Conservation (phyloP, 1,140 invertebrate species). For the Drosophila gunungcola region DNA sequence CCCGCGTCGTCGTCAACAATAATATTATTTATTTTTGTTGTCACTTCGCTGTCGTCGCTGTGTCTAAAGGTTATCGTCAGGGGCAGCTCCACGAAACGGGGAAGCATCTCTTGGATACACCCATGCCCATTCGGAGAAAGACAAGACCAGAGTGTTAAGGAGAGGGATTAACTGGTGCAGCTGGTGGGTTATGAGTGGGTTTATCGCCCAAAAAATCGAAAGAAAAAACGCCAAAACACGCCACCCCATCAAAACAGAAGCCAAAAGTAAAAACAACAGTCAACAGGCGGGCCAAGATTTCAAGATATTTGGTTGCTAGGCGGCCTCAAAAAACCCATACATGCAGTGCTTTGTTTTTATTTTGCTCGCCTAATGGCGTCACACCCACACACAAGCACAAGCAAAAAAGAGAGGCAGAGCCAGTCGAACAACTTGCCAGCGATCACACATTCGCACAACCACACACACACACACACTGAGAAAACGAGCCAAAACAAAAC, state of each 20-base stretch:
- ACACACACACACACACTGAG: conserved; percentile 28
- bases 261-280: conserved; percentile 63
- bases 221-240: conserved; percentile 52
- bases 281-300: conserved; percentile 48
- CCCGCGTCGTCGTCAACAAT: conserved; percentile 63
- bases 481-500: conserved; percentile 77
- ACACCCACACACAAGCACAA: conserved; percentile 5
- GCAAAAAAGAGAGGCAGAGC: conserved; percentile 37
- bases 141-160: not conserved
- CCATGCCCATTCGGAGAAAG: not conserved
- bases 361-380: conserved; percentile 25
- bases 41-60: conserved; percentile 18
- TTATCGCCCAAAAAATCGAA: conserved; percentile 4
- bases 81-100: conserved; percentile 11
- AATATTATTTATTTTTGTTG: conserved; percentile 49
- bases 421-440: conserved; percentile 57
- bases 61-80: conserved; percentile 66
- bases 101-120: conserved; percentile 36
- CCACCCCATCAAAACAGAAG: conserved; percentile 77
- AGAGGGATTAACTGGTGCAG: conserved; percentile 9
- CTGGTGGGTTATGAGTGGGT: conserved; percentile 1
- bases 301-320: conserved; percentile 56
- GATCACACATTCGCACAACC: conserved; percentile 33
- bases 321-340: conserved; percentile 63
- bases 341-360: conserved; percentile 62